Percentiles rank a stretch among this genome's conserved stretches.
phyloP scores from a whole-genome alignment of 2,797 vertebrate genomes.

The Streptopelia turtur region DNA sequence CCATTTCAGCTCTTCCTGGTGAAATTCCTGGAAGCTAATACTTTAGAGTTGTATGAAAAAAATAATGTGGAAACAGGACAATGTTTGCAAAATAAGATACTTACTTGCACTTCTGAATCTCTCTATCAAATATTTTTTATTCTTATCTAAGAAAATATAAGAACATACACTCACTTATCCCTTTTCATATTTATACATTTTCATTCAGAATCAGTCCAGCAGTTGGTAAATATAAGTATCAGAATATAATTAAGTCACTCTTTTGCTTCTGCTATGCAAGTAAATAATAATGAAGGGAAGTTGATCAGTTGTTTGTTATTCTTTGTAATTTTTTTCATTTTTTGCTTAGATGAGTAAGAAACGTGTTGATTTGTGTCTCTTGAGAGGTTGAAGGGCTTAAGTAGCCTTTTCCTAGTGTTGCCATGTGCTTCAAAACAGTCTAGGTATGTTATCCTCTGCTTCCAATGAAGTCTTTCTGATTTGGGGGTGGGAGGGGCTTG shows the following conservation, averaged over 20 bases:
- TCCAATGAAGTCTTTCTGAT: neutral
- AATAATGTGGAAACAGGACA: neutral
- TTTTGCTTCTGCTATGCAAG: neutral
- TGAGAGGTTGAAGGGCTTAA: neutral
- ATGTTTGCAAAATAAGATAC: neutral
- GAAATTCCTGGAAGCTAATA: neutral
- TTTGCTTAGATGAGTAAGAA: neutral
- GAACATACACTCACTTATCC: neutral
- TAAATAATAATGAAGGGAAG: neutral
- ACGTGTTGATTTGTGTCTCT: neutral
- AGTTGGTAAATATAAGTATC: neutral
- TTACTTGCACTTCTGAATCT: neutral
- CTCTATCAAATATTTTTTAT: neutral
- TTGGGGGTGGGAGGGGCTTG: too few species aligned
- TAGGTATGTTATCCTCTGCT: neutral
- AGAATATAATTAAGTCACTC: neutral
- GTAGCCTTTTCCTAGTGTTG: neutral
- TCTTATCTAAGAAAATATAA: neutral
- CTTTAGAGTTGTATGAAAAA: neutral
- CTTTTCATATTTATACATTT: slow-evolving; percentile 27
- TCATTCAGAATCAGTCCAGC: neutral
- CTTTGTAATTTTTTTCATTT: neutral
- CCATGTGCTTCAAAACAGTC: neutral
- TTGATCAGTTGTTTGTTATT: neutral
- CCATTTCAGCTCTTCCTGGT: neutral